Evolutionary conservation across 2,113 vertebrate genomes (phyloP), one percentile per base, ranked within the genome.

Genomic region (Nyctereutes procyonoides): DNA sequence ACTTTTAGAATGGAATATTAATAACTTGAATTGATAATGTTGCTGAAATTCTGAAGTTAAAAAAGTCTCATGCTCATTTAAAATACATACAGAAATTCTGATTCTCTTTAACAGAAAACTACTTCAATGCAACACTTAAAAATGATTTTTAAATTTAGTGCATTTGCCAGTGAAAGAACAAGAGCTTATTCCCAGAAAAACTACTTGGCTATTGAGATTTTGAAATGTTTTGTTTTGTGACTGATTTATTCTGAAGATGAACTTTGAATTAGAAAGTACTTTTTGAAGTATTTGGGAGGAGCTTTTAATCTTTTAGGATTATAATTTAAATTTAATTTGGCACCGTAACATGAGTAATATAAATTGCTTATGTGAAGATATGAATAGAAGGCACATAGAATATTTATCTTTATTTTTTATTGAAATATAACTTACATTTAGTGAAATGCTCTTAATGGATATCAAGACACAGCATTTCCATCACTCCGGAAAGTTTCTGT

Each of bases 231-330:
- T 80, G 63, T 91, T 65, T 92, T 22, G 10, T 80, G 56, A 67
- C 79, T 60, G 88, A 60, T 38, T 95, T 94, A 62, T 81, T 95
- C 17, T 28, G 73, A 80, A 81, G 19, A 48, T 94, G 17, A 85
- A 63, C 0, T 62, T 88, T 65, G 84, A 69, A 65, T 90, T 87
- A 79, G 28, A 81, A 86, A 91, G n/a, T 73, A 38, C 17, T 28
- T 80, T 96, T 96, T 80, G 80, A 95, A 38, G 35, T 79, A 43
- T 79, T 79, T 90, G 16, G 26, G 26, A 38, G 8, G 48, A 94
- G 11, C 6, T 76, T 88, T 91, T 69, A 77, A 65, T 6, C n/a
- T 96, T 92, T 62, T 38, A 88, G 69, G 62, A 83, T 30, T 60
- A 48, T 80, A 63, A 83, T 26, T 69, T 30, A 93, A 76, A 84